phyloP scores from a whole-genome alignment of 2,113 vertebrate species.

The Zapornia atra region DNA sequence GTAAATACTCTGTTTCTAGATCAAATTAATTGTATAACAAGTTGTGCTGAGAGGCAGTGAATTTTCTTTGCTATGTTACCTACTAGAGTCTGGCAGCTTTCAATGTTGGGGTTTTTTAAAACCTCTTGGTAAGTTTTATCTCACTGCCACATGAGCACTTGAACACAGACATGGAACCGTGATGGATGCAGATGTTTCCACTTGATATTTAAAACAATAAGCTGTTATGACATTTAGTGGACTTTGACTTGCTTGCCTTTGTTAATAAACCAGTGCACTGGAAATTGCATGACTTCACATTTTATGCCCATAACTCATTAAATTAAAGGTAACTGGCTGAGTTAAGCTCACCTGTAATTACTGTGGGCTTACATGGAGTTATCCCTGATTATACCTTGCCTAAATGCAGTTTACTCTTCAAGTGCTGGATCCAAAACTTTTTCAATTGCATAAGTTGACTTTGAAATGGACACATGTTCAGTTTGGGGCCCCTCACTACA shows the following conservation, averaged over 20 bases:
- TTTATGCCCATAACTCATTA: background rate
- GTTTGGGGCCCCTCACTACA: too few relatives aligned
- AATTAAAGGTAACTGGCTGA: background rate
- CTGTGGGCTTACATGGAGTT: background rate
- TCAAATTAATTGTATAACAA: slow-evolving; percentile 56
- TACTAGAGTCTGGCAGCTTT: background rate
- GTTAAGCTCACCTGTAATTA: background rate
- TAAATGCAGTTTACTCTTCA: background rate
- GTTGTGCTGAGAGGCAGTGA: slow-evolving; percentile 5
- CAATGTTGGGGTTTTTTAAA: background rate
- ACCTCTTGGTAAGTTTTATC: background rate
- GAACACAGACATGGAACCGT: background rate
- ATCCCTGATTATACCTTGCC: background rate
- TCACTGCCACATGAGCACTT: background rate
- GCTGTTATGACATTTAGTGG: background rate
- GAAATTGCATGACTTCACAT: background rate
- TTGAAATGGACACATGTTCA: background rate
- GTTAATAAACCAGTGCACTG: background rate
- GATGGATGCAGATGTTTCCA: background rate
- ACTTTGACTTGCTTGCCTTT: background rate
- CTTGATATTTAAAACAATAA: background rate
- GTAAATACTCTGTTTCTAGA: slow-evolving; percentile 56
- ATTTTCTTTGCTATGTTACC: slow-evolving; percentile 4
- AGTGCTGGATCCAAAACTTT: background rate
- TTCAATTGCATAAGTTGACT: background rate